Evolutionary conservation across 2,888 invertebrate species (phyloP), one percentile per base, ranked within the genome.

Genomic region (Heliconius charithonia): DNA sequence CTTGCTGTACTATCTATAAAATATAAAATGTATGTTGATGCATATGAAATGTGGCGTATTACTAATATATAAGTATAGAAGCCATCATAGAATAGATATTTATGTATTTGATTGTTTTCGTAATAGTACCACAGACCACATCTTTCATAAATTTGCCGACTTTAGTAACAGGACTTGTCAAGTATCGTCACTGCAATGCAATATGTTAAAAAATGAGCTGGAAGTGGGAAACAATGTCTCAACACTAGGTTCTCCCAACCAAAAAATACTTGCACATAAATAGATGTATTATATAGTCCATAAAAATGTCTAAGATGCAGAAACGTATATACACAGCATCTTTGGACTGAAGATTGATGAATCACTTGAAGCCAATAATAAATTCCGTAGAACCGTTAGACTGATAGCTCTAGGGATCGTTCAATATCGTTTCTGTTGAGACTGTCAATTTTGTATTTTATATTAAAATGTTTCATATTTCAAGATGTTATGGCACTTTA

Each of bases 361-460:
- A 59, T 72, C 59, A 16, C 25, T 59, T 0, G 37, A 59, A 25
- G 25, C 41, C 32, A 37, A 72, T 72, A 56, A 72, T 32, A 72
- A 72, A 72, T 72, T 32, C 72, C 22, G 13, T 25, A 72, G 59
- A 70, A n/a, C 72, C 32, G 56, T 25, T 25, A 72, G 67, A 41
- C 32, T 13, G 59, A 72, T 25, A 32, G 72, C 59, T 72, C 37
- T 37, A 32, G n/a, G 72, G 59, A 72, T 72, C 56, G 22, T 72
- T 56, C 29, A 72, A 72, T 59, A 32, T 59, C 29, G 56, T 59
- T 32, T 72, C n/a, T n/a, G 16, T 59, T 59, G 37, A 59, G 22
- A 59, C n/a, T 59, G 59, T 56, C 32, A 72, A 37, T 59, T 25
- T 72, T 37, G n/a, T 72, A 32, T 59, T 72, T 32, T 72, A 72